phyloP scores from a whole-genome alignment of 2,797 vertebrate species.

The Tokudaia tokunoshimensis region DNA sequence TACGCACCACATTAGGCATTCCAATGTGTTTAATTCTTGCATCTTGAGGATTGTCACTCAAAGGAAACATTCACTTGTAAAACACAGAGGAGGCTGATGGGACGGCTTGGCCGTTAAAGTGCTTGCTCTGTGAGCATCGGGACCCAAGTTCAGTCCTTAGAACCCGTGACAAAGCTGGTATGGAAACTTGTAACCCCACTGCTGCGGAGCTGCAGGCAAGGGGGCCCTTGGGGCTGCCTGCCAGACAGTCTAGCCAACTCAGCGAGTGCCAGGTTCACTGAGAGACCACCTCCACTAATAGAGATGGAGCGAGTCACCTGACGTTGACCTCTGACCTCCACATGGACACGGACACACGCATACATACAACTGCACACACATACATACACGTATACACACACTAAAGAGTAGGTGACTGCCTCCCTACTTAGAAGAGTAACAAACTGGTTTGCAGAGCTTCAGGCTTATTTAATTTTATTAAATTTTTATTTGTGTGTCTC shows the following conservation, averaged over 20 bases:
- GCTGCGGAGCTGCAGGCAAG: neutral
- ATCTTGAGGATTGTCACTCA: conserved; percentile 21
- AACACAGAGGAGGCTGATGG: neutral
- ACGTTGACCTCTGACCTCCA: neutral
- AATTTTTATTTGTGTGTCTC: neutral
- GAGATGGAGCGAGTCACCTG: neutral
- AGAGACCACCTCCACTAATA: neutral
- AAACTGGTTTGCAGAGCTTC: neutral
- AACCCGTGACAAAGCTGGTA: neutral
- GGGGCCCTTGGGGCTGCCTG: no score
- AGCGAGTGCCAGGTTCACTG: neutral
- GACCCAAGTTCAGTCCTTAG: neutral
- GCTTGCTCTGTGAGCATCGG: neutral
- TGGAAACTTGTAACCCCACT: neutral
- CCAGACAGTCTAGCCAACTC: neutral
- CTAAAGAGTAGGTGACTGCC: neutral
- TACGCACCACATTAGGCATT: neutral
- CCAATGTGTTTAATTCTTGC: conserved; percentile 43
- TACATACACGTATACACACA: neutral
- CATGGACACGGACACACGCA: neutral
- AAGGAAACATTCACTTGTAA: neutral
- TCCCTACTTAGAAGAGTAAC: conserved; percentile 12
- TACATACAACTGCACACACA: neutral
- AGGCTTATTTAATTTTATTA: neutral
- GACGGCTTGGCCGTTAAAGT: neutral